These are phyloP conservation scores for Anodontia alba DNA, from an alignment of 2,888 invertebrate genomes.

Conservation along the genomic window DNA sequence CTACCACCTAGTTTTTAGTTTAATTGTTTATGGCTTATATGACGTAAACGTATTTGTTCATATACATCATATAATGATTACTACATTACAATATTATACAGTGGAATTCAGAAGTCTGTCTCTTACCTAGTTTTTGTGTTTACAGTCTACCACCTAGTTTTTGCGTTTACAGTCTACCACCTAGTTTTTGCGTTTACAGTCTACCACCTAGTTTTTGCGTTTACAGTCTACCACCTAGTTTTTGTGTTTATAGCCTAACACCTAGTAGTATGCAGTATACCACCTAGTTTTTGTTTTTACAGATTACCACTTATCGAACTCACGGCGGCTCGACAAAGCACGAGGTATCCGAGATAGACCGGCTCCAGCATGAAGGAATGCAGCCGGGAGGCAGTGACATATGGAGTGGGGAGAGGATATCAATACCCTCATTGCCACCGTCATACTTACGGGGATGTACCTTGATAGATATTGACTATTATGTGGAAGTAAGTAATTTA, in stretches of 20 bases:
- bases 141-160: too few species aligned
- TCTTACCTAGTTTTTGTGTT: too few species aligned
- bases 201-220: too few species aligned
- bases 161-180: too few species aligned
- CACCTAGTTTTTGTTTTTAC: not conserved
- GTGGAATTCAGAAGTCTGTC: too few species aligned
- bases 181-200: too few species aligned
- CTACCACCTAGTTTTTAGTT: not conserved
- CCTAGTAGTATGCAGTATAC: too few species aligned
- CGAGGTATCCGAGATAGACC: conserved; percentile 34
- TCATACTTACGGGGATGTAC: conserved; percentile 97
- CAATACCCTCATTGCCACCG: conserved; percentile 97
- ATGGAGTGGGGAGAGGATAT: conserved; percentile 95
- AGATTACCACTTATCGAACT: conserved; percentile 53
- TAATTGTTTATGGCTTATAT: conserved; percentile 44
- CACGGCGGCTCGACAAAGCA: conserved; percentile 45
- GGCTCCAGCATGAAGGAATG: conserved; percentile 51
- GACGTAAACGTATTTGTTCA: too few species aligned
- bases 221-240: too few species aligned
- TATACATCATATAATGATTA: too few species aligned
- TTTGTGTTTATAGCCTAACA: too few species aligned
- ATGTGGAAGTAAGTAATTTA: conserved; percentile 67
- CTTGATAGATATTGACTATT: conserved; percentile 95
- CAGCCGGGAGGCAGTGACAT: conserved; percentile 85
- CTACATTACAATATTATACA: too few species aligned